These are phyloP conservation scores for Elysia chlorotica DNA, from an alignment of 1,140 invertebrate genomes.

Conservation along the genomic window DNA sequence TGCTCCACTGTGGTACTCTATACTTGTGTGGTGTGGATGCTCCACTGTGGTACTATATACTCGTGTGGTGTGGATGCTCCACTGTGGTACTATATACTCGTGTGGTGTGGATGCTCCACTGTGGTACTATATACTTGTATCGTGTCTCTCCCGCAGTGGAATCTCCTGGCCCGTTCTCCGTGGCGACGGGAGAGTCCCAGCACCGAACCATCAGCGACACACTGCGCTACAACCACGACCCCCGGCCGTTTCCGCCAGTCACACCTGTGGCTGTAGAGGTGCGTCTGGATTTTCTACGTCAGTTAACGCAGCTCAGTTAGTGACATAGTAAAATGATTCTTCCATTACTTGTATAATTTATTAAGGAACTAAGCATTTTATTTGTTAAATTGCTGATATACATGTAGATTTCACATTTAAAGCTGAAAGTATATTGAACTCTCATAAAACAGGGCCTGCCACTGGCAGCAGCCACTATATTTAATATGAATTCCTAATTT, in stretches of 20 bases:
- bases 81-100: too few relatives aligned
- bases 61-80: too few relatives aligned
- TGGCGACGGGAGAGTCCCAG: constrained; percentile 31
- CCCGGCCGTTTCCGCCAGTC: constrained; percentile 19
- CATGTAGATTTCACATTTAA: too few relatives aligned
- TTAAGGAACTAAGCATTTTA: neutral
- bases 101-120: too few relatives aligned
- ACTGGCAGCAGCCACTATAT: too few relatives aligned
- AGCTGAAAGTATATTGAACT: too few relatives aligned
- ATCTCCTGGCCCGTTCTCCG: neutral
- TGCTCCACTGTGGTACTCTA: too few relatives aligned
- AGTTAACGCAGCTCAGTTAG: neutral
- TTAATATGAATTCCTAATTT: too few relatives aligned
- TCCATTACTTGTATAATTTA: neutral
- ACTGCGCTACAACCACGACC: constrained; percentile 29
- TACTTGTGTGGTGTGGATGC: too few relatives aligned
- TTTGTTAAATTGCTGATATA: neutral
- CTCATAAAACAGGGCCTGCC: too few relatives aligned
- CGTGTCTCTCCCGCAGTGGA: constrained; percentile 1
- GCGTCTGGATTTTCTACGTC: neutral
- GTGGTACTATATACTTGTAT: too few relatives aligned
- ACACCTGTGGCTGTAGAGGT: constrained; percentile 45
- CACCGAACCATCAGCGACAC: constrained; percentile 46
- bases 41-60: too few relatives aligned
- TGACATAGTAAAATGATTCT: neutral